phyloP scores from a whole-genome alignment of 1,140 invertebrate genomes.

The Drosophila ironensis region DNA sequence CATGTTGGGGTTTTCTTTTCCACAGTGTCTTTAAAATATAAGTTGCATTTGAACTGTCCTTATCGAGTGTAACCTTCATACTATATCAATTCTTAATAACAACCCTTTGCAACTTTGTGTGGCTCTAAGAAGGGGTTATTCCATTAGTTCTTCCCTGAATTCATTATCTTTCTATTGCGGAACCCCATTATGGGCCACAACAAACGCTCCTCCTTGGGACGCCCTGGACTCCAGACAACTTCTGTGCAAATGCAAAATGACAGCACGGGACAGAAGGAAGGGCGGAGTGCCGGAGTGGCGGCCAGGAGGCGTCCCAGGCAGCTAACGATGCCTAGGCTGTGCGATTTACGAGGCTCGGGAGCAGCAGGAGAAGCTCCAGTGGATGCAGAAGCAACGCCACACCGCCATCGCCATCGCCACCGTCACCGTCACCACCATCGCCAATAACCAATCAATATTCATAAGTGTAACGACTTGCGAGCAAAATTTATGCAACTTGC shows the following conservation, averaged over 20 bases:
- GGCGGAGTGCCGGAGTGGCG: neutral
- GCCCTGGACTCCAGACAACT: constrained; percentile 18
- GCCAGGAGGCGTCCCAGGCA: constrained; percentile 27
- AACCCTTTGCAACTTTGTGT: constrained; percentile 8
- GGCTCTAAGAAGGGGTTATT: neutral
- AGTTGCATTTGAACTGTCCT: constrained; percentile 1
- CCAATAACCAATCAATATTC: constrained; percentile 77
- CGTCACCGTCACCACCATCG: constrained; percentile 16
- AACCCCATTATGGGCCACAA: constrained; percentile 35
- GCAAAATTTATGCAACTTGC: constrained; percentile 53
- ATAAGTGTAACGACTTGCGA: constrained; percentile 64
- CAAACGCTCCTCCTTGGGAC: constrained; percentile 6
- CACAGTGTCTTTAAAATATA: neutral
- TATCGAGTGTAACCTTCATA: constrained; percentile 17
- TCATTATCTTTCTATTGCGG: constrained; percentile 43
- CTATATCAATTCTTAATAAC: constrained; percentile 36
- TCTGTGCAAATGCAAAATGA: constrained; percentile 59
- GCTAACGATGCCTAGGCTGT: constrained; percentile 58
- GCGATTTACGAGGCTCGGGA: constrained; percentile 42
- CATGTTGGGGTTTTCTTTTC: neutral
- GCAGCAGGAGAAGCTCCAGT: neutral
- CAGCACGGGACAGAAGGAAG: constrained; percentile 16
- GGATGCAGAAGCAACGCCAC: constrained; percentile 1
- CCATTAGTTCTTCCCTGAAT: constrained; percentile 30
- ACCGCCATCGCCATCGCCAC: neutral